Evolutionary conservation across 2,888 invertebrate species (phyloP), one percentile per base, ranked within the genome.

Genomic region (Hymenopus coronatus): DNA sequence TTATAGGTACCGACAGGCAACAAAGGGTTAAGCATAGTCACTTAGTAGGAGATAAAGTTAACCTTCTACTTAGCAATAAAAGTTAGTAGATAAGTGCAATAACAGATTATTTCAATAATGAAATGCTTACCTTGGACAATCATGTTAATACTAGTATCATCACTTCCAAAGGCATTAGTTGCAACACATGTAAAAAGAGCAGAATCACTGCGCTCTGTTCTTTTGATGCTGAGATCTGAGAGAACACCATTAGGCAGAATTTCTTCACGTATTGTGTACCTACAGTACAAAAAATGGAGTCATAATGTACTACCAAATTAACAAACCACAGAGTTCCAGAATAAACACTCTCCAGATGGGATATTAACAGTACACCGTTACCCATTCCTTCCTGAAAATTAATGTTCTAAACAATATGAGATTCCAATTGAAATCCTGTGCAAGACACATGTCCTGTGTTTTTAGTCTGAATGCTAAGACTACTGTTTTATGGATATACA

Each of bases 111-210:
- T 12, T 40, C 40, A 40, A 12, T 40, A 40, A 70, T 70, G 20
- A 20, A 6, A 70, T 28, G 14, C 90, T 92, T 94, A 96, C 97
- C 97, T 95, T 98, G 98, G 91, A 98, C 97, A 91, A 98, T 98
- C 96, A 98, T 97, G 93, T 98, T 98, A 92, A 98, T 98, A 93
- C 97, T 98, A n/a, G 98, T 97, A 92, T 98, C 98, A 92, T 98
- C 98, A 91, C 97, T 98, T 88, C 98, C 98, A 92, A 98, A 98
- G 28, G 98, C 97, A 93, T 98, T 98, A 4, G 98, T 98, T 0
- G 98, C 98, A 20, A 98, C 97, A 92, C 98, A 98, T 70, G 98
- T 98, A 92, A 98, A 98, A 1, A 98, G 94, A 2, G 98, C 98
- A 6, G 98, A 97, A 93, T 98, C 98, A 46, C 96, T 96, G 92